phyloP scores from a whole-genome alignment of 2,113 vertebrate genomes.

The Oenanthe oenanthe region DNA sequence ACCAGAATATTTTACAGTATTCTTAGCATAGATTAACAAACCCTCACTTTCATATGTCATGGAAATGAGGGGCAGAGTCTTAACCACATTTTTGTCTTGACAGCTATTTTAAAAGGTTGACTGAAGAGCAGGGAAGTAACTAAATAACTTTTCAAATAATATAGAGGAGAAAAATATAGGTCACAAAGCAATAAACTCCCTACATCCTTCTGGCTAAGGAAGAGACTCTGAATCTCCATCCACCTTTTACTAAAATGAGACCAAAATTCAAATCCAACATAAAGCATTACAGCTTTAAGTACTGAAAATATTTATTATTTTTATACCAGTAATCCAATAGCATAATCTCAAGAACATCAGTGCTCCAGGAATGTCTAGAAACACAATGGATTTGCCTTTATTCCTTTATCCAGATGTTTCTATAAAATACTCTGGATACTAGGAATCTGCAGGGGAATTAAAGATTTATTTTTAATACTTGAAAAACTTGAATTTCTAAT shows the following conservation, averaged over 20 bases:
- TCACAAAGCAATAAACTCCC: slow-evolving; percentile 76
- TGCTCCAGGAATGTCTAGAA: slow-evolving; percentile 76
- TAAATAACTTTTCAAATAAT: slow-evolving; percentile 74
- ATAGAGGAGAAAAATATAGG: slow-evolving; percentile 71
- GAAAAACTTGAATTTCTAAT: slow-evolving; percentile 77
- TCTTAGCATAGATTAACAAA: slow-evolving; percentile 29
- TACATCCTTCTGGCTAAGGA: slow-evolving; percentile 71
- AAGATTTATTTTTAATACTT: slow-evolving; percentile 80
- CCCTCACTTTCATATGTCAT: background rate
- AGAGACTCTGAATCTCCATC: slow-evolving; percentile 70
- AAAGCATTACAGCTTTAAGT: slow-evolving; percentile 81
- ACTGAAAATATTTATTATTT: slow-evolving; percentile 83
- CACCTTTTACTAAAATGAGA: slow-evolving; percentile 83
- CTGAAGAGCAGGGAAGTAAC: slow-evolving; percentile 56
- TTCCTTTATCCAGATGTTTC: slow-evolving; percentile 80
- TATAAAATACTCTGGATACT: slow-evolving; percentile 69
- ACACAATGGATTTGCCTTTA: slow-evolving; percentile 73
- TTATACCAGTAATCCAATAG: slow-evolving; percentile 79
- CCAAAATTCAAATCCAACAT: slow-evolving; percentile 79
- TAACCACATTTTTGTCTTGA: slow-evolving; percentile 45
- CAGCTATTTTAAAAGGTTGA: slow-evolving; percentile 64
- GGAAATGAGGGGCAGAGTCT: slow-evolving; percentile 25
- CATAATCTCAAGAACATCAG: slow-evolving; percentile 79
- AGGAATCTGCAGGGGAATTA: slow-evolving; percentile 75
- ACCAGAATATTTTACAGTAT: background rate